These are phyloP conservation scores for Dusona sp. DNA, from an alignment of 2,888 invertebrate genomes.

Conservation along the genomic window DNA sequence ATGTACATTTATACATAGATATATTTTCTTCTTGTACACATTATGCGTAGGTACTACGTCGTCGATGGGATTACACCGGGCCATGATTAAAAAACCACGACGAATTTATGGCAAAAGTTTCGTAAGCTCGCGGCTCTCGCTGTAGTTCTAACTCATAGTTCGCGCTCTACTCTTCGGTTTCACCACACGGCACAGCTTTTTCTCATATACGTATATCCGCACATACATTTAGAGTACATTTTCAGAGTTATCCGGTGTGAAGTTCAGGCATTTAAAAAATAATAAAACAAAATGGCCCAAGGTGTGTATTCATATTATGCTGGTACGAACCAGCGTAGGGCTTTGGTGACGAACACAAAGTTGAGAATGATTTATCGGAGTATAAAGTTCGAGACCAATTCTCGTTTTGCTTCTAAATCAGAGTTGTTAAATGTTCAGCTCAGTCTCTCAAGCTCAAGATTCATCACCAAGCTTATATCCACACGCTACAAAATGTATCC, in stretches of 20 bases:
- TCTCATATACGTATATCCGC: conserved; percentile 2
- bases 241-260: conserved; percentile 42
- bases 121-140: conserved; percentile 37
- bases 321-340: no score
- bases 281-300: conserved; percentile 57
- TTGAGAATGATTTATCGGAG: neutral
- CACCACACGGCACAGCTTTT: conserved; percentile 16
- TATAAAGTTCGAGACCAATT: neutral
- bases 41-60: conserved; percentile 62
- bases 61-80: conserved; percentile 62
- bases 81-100: conserved; percentile 69
- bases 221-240: neutral
- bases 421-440: neutral
- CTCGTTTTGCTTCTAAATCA: neutral
- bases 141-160: conserved; percentile 45
- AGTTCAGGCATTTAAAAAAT: conserved; percentile 64
- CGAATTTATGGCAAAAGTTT: conserved; percentile 69
- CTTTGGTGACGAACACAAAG: neutral
- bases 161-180: conserved; percentile 20
- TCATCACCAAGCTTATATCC: neutral
- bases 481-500: no score
- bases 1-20: conserved; percentile 12
- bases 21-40: conserved; percentile 8
- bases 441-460: neutral
- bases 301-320: neutral